Evolutionary conservation across 2,888 invertebrate genomes (phyloP), one percentile per base, ranked within the genome.

Genomic region (Ischnura elegans): DNA sequence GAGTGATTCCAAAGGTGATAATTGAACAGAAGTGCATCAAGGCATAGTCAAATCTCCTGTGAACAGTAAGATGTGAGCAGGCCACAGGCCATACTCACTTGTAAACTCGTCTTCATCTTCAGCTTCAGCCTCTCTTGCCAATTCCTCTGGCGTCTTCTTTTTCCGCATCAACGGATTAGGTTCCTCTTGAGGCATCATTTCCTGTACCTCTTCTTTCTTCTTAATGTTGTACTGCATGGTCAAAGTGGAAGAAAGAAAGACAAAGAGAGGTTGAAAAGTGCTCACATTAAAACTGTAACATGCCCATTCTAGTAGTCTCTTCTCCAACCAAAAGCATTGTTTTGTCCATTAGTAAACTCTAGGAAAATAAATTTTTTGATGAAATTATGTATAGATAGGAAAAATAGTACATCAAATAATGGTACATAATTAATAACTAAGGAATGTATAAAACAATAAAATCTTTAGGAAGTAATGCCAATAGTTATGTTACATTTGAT

Each of bases 101-200:
- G 99, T 99, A 96, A 99, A 98, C 96, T 99, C 99, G 95, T 99
- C 99, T 97, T 99, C 98, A 96, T 99, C 99, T 96, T 98, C 99
- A 93, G 98, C 98, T 96, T 99, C 99, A 87, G 99, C 99, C 96
- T 99, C 99, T 87, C 99, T 98, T 94, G 99, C 99, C 95, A 99
- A 96, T 96, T 99, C 99, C 96, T 99, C 99, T 0, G 99, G 99
- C 94, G 99, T 99, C 96, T 99, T 99, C 97, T 99, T 99, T 97
- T 99, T 99, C 96, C 99, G 98, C 98, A 99, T 99, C 95, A 99
- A 97, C 93, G 99, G 98, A 96, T 99, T 99, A 95, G 98, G 98
- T 95, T 98, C 98, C 96, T 98, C 98, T 95, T 97, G 97, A 94
- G 98, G 98, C 96, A 97, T 97, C 95, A 97, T 97, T 95, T 98